Conservation (phyloP, 2,888 invertebrate genomes). For the Rhaphigaster nebulosa region DNA sequence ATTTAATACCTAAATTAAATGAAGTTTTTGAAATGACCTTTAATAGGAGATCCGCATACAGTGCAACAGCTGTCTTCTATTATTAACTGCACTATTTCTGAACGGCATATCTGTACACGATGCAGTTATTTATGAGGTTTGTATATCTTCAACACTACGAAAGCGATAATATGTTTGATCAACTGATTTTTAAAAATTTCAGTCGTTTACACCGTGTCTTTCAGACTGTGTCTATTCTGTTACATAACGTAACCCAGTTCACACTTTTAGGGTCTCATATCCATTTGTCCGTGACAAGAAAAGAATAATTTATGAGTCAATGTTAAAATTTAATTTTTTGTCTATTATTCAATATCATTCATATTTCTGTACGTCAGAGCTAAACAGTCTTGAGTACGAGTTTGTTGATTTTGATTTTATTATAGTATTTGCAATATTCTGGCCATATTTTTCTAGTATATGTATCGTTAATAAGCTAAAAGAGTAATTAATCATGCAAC, state of each 20-base stretch:
- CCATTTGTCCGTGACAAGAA: background rate
- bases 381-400: too few species aligned
- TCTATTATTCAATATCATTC: too few species aligned
- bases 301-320: too few species aligned
- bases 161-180: background rate
- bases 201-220: too few species aligned
- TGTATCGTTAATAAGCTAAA: too few species aligned
- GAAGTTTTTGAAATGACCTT: background rate
- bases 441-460: too few species aligned
- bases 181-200: background rate
- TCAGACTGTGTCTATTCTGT: background rate
- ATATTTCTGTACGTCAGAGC: too few species aligned
- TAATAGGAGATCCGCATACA: background rate
- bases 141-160: background rate
- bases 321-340: too few species aligned
- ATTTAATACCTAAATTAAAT: background rate
- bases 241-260: background rate
- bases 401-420: too few species aligned
- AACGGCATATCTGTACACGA: background rate
- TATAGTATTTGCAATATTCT: too few species aligned
- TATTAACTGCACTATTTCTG: background rate
- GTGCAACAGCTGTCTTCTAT: background rate
- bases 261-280: background rate
- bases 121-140: background rate
- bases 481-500: too few species aligned